Conservation (phyloP, 2,113 vertebrate species). For the Paraplagusia blochii region DNA sequence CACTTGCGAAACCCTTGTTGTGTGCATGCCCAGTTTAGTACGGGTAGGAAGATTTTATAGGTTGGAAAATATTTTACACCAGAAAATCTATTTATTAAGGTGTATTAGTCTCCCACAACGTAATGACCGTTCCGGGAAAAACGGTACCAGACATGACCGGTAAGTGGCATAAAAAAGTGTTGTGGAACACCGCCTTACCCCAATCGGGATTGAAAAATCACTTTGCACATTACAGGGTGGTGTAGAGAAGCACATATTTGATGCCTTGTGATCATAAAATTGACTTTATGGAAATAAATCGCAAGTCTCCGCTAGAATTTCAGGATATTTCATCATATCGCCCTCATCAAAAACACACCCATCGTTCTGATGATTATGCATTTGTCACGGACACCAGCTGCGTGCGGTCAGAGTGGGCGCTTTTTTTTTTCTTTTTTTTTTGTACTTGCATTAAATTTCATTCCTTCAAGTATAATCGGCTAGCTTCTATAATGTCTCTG, state of each 20-base stretch:
- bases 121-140: too few relatives aligned
- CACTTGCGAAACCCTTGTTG: too few relatives aligned
- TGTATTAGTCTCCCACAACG: too few relatives aligned
- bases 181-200: too few relatives aligned
- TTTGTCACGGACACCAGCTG: neutral
- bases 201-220: neutral
- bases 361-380: slow-evolving; percentile 17
- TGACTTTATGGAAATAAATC: slow-evolving; percentile 27
- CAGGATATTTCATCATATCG: slow-evolving; percentile 37
- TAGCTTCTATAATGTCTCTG: too few relatives aligned
- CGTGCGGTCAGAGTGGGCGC: neutral
- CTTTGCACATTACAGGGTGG: slow-evolving; percentile 31
- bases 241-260: neutral
- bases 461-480: neutral
- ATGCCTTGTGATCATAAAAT: neutral
- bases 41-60: too few relatives aligned
- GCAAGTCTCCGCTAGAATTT: slow-evolving; percentile 9
- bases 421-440: neutral
- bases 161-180: too few relatives aligned
- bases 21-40: too few relatives aligned
- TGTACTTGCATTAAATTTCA: neutral
- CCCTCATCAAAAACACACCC: slow-evolving; percentile 11
- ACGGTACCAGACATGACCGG: too few relatives aligned
- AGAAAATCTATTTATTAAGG: too few relatives aligned
- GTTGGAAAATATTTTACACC: too few relatives aligned